phyloP scores from a whole-genome alignment of 2,113 vertebrate species.

The Actenoides hombroni region DNA sequence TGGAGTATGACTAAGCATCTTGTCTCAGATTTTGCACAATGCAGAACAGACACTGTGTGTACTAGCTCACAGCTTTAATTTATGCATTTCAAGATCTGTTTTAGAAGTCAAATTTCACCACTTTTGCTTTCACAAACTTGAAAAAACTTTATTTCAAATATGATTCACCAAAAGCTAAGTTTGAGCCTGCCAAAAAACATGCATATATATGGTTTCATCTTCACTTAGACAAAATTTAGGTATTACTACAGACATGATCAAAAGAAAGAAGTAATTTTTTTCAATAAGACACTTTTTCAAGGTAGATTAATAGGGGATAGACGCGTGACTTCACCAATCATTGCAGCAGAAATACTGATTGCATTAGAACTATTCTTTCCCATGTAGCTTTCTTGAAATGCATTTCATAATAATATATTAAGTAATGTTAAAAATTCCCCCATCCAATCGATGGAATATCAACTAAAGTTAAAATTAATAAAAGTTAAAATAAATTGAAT shows the following conservation, averaged over 20 bases:
- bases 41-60: slow-evolving; percentile 27
- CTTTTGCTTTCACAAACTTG: not conserved
- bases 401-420: not conserved
- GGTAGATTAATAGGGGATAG: not conserved
- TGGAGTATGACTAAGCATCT: slow-evolving; percentile 72
- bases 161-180: not conserved
- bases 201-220: not conserved
- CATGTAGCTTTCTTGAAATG: not conserved
- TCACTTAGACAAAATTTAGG: not conserved
- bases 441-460: not conserved
- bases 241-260: not conserved
- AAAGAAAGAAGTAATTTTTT: not conserved
- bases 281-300: not conserved
- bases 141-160: not conserved
- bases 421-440: not conserved
- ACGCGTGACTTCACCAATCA: not conserved
- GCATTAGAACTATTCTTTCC: not conserved
- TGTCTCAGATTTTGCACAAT: slow-evolving; percentile 32
- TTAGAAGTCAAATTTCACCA: not conserved
- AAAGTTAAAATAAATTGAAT: not conserved
- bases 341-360: not conserved
- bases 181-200: not conserved
- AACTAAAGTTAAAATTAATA: not conserved
- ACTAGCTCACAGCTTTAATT: not conserved
- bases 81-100: slow-evolving; percentile 2